A percentile compares a stretch with the other conserved stretches of the same genome.
phyloP scores from a whole-genome alignment of 2,113 vertebrate genomes.

The Pithys albifrons region DNA sequence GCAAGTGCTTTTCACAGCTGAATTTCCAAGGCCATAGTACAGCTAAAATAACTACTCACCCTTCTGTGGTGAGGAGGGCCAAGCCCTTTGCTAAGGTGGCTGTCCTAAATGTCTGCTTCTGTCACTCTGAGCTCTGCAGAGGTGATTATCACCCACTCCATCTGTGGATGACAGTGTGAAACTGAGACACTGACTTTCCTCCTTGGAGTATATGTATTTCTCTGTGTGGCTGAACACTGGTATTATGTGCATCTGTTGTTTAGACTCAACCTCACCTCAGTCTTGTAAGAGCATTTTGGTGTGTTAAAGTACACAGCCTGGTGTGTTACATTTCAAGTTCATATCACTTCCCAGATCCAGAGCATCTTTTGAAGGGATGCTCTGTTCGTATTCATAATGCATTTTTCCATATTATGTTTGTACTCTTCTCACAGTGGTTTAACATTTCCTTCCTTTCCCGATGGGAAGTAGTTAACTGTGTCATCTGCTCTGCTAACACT shows the following conservation, averaged over 20 bases:
- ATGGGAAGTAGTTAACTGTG: neutral
- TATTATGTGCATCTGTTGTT: neutral
- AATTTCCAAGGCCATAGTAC: neutral
- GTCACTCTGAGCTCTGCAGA: neutral
- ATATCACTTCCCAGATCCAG: neutral
- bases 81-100: neutral
- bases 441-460: neutral
- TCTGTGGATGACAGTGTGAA: neutral
- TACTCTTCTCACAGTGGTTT: neutral
- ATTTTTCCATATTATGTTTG: neutral
- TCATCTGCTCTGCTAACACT: neutral
- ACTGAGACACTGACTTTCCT: neutral
- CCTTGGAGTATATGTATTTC: neutral
- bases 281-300: neutral
- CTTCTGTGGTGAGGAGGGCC: neutral
- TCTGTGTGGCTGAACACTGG: neutral
- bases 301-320: neutral
- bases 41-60: neutral
- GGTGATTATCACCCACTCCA: neutral
- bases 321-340: neutral
- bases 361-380: neutral
- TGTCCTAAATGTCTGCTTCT: neutral
- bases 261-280: neutral
- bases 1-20: neutral
- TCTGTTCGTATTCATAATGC: neutral